Base-by-base conservation (phyloP, 2,797 vertebrate genomes). In the Catharus ustulatus region DNA sequence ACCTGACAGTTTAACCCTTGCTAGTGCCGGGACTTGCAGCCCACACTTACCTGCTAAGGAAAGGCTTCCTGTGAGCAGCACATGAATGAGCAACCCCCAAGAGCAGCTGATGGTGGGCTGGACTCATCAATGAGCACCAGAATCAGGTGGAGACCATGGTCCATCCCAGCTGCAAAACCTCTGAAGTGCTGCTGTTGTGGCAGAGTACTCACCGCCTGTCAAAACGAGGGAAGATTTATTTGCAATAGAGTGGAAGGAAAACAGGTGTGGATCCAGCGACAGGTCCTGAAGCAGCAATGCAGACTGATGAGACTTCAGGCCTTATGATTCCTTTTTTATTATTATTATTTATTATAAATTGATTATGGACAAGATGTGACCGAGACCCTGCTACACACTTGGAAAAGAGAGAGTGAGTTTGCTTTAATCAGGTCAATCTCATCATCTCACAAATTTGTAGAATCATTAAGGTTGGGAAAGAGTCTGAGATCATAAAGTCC, bases 11-110 rank as follows among this genome's bases (percentile, higher is more conserved):
- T 51, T 45, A 86, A 81, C 17, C 15, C 24, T 49, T 48, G 18
- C 15, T 48, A 9, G 4, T 12, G 14, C 76, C 79, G 34, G 23
- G 29, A 48, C 43, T 48, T 34, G 24, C 1, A 8, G 67, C 30
- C 11, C 34, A 42, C 18, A 3, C 9, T 86, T 36, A 43, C 15
- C n/a, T 84, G n/a, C 10, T 38, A 18, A 89, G 32, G 22, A 59
- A 75, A 89, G 9, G 17, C 13, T 66, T 62, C n/a, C 6, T 18
- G 9, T 24, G 38, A 73, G 75, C 58, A 83, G 16, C 4, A 0
- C 0, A 0, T 17, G 38, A 84, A 61, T 3, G 11, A 87, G 46
- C 13, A 58, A 10, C 7, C 24, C 26, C 10, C 0, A 1, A 46
- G 18, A 71, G 12, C 45, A 61, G 40, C 11, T 24, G 32, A 12